Evolutionary conservation across 2,113 vertebrate species (phyloP).

Genomic region (Syngnathus scovelli): DNA sequence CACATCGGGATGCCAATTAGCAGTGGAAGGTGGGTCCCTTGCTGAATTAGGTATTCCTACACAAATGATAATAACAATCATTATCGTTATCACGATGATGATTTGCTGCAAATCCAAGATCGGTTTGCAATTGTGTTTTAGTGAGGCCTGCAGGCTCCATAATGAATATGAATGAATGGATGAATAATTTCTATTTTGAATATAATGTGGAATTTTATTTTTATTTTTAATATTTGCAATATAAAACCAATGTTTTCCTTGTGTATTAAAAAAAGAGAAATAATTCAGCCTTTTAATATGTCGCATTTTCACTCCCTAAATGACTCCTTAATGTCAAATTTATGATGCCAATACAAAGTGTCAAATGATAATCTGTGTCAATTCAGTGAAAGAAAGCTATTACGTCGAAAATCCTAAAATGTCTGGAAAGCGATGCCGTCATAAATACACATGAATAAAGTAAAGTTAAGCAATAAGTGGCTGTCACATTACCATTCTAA

Average conservation of each 20-base stretch:
- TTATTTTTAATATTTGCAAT: too few species aligned
- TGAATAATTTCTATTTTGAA: too few species aligned
- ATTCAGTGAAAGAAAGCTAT: not conserved
- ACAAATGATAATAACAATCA: not conserved
- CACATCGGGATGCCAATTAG: not conserved
- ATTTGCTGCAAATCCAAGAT: not conserved
- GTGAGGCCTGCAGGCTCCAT: too few species aligned
- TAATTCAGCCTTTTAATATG: not conserved
- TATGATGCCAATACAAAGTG: not conserved
- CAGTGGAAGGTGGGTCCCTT: not conserved
- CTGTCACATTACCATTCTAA: constrained; percentile 37
- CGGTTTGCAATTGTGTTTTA: too few species aligned
- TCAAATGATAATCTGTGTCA: not conserved
- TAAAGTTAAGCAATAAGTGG: constrained; percentile 39
- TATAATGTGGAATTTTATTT: too few species aligned
- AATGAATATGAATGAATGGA: too few species aligned
- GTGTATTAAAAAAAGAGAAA: too few species aligned
- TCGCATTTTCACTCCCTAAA: not conserved
- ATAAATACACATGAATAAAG: constrained; percentile 17
- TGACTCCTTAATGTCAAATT: not conserved
- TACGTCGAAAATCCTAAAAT: not conserved
- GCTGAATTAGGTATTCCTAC: not conserved
- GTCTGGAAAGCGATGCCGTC: not conserved
- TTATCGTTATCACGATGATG: not conserved
- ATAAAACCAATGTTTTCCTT: not conserved